phyloP scores from a whole-genome alignment of 2,888 invertebrate genomes.

The Oscheius sp. region DNA sequence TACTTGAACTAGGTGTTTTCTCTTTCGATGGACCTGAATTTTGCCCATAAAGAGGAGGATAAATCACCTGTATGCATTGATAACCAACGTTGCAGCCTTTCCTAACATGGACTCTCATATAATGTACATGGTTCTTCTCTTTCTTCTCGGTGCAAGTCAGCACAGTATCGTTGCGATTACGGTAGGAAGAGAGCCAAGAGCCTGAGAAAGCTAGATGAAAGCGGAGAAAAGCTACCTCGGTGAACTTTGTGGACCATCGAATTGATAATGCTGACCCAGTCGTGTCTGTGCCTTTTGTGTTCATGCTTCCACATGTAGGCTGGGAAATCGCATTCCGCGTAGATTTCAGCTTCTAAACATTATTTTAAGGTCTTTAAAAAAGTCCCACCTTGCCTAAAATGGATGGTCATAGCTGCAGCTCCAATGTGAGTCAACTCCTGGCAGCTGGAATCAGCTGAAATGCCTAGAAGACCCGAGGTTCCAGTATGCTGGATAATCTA shows the following conservation, averaged over 20 bases:
- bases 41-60: not conserved
- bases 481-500: slow-evolving; percentile 40
- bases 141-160: slow-evolving; percentile 43
- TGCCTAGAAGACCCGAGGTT: slow-evolving; percentile 42
- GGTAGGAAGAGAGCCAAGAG: slow-evolving; percentile 39
- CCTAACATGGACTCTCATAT: slow-evolving; percentile 36
- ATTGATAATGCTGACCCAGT: slow-evolving; percentile 42
- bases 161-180: slow-evolving; percentile 40
- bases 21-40: slow-evolving; percentile 17
- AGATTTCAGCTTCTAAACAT: slow-evolving; percentile 23
- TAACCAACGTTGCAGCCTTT: slow-evolving; percentile 49
- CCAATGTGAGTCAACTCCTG: slow-evolving; percentile 49
- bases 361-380: not conserved
- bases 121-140: slow-evolving; percentile 29
- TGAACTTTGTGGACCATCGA: slow-evolving; percentile 35
- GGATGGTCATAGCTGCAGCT: slow-evolving; percentile 42
- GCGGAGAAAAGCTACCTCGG: slow-evolving; percentile 1
- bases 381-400: slow-evolving; percentile 39
- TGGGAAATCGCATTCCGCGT: slow-evolving; percentile 22
- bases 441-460: slow-evolving; percentile 50
- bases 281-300: not conserved
- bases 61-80: slow-evolving; percentile 41
- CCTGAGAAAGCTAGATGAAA: slow-evolving; percentile 11
- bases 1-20: slow-evolving; percentile 21
- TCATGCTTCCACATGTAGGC: slow-evolving; percentile 30